Conservation (phyloP, 2,888 invertebrate genomes). For the Tortrix viridana region DNA sequence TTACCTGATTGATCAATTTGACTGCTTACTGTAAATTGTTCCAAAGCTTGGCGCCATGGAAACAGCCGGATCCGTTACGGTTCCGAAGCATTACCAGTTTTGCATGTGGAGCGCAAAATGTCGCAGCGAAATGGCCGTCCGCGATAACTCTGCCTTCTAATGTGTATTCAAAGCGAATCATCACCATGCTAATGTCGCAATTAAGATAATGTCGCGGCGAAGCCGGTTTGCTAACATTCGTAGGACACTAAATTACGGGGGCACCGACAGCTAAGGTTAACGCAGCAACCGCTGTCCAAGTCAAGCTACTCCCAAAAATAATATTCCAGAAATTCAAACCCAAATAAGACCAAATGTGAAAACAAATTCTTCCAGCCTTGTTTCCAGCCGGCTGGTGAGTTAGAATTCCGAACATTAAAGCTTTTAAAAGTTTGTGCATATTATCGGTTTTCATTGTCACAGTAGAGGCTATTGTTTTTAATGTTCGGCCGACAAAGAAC, state of each 20-base stretch:
- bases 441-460: slow-evolving; percentile 63
- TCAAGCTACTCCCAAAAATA: slow-evolving; percentile 5
- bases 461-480: slow-evolving; percentile 69
- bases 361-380: slow-evolving; percentile 43
- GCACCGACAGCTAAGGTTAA: slow-evolving; percentile 42
- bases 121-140: slow-evolving; percentile 33
- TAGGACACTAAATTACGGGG: slow-evolving; percentile 41
- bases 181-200: slow-evolving; percentile 70
- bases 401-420: slow-evolving; percentile 43
- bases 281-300: slow-evolving; percentile 25
- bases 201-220: slow-evolving; percentile 61
- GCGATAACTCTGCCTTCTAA: slow-evolving; percentile 49
- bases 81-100: slow-evolving; percentile 39
- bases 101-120: slow-evolving; percentile 54
- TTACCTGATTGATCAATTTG: no score
- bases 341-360: slow-evolving; percentile 45
- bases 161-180: slow-evolving; percentile 62
- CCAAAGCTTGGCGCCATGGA: background rate
- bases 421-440: slow-evolving; percentile 60
- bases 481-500: slow-evolving; percentile 61
- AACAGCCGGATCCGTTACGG: slow-evolving; percentile 8
- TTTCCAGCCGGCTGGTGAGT: slow-evolving; percentile 44
- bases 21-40: background rate
- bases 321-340: slow-evolving; percentile 31
- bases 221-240: slow-evolving; percentile 54